Base-by-base conservation (phyloP, 2,888 invertebrate species). In the Andrena hattorfiana region DNA sequence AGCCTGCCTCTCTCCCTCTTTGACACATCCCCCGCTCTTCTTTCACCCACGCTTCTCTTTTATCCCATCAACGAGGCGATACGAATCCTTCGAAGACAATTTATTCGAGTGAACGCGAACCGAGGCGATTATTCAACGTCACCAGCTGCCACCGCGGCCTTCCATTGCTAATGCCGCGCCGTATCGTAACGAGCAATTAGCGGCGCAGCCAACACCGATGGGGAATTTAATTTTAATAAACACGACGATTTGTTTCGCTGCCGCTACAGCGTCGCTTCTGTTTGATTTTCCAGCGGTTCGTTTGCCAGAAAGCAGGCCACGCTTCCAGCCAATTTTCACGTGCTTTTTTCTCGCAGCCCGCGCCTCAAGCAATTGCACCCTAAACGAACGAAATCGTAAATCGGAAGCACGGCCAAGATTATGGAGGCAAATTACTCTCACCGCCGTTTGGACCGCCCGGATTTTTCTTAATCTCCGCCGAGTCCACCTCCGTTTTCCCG, bases 381-480 rank as follows among this genome's bases (percentile, higher is more conserved):
- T 42, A 28, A 42, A 51, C 51, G 48, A 70, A 28, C n/a, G 70
- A 62, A 71, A 49, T 71, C 70, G 42, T 71, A 49, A 62, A 48
- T 42, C 42, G 62, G 20, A 35, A 13, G 10, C 63, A 0, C 7
- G 26, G 32, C 20, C 20, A 23, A 35, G 20, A 23, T 13, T 59
- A 62, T 8, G 7, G 8, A 13, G 59, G 30, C 26, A 20, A 73
- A 73, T 66, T 73, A 73, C 54, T 66, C 32, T 56, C 23, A 2
- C 62, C 62, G 51, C 16, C 63, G 32, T 13, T 16, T 1, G 13
- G 28, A 49, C 6, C 28, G n/a, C 49, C 26, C 48, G 71, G 72
- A 13, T 54, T 72, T 72, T 73, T 42, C 66, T 66, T 73, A 54
- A 56, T 73, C 73, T 20, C 35, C 35, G 63, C 35, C 35, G 67